Base-by-base conservation (phyloP, 2,888 invertebrate genomes). In the Pinctada fucata region DNA sequence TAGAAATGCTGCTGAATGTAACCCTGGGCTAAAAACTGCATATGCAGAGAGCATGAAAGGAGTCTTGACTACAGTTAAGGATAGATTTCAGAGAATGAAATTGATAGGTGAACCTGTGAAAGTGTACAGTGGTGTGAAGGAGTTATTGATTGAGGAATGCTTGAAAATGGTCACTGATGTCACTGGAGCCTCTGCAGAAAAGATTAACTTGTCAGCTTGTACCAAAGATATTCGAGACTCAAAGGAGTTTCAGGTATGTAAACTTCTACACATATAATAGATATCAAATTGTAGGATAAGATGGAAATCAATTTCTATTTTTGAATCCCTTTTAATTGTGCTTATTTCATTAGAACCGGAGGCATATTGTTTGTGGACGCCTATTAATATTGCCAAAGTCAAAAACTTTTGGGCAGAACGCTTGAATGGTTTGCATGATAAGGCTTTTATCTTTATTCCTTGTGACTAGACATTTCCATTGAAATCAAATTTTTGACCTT, bases 1-100 rank as follows among this genome's bases (percentile, higher is more conserved):
- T 45, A 64, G 80, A 68, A 74, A 79, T 47, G 10, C 63, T 1
- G 71, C 78, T 16, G n/a, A 13, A 6, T n/a, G 31, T 45, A 67
- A 72, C 4, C 70, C 68, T 49, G 74, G 49, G 6, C 63, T 74
- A 2, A 76, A 69, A 71, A n/a, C 68, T 6, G 76, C 79, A 13
- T 79, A 58, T 31, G 10, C 47, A 16, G 52, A 72, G 16, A 65
- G 51, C n/a, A 77, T 77, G 31, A 31, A 69, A 3, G 13, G 63
- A 50, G 74, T 74, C 1, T 68, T 76, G 16, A 51, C 66, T 2
- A 73, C 47, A n/a, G 63, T 81, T 8, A 76, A 76, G 47, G 10
- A 68, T 3, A 58, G 79, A 31, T 81, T 81, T 73, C 49, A 13
- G 2, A 72, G 79, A 49, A 72, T 81, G 71, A 81, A 68, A 48